These are phyloP conservation scores for Hippolais icterina DNA, from an alignment of 2,113 vertebrate genomes.

Conservation along the genomic window DNA sequence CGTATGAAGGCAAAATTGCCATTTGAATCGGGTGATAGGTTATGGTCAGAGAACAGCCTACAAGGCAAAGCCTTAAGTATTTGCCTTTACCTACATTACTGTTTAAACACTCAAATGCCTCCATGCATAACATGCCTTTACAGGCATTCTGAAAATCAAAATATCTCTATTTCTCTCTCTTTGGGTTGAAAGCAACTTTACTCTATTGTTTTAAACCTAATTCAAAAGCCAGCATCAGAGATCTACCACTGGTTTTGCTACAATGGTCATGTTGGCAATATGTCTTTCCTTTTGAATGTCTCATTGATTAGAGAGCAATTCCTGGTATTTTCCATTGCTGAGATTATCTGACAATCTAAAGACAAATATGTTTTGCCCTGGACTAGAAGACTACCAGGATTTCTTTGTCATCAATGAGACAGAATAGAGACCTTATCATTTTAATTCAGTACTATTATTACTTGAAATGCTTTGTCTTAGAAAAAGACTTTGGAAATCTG, in stretches of 20 bases:
- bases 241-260: neutral
- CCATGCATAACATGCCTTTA: neutral
- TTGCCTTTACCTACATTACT: slow-evolving; percentile 12
- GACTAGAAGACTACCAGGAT: neutral
- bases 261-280: neutral
- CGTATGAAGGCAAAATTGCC: neutral
- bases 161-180: neutral
- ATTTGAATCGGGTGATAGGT: neutral
- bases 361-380: neutral
- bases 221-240: neutral
- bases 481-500: neutral
- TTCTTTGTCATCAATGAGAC: neutral
- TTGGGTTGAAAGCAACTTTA: neutral
- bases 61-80: neutral
- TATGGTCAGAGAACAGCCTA: neutral
- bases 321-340: neutral
- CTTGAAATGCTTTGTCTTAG: slow-evolving; percentile 23
- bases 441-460: neutral
- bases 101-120: neutral
- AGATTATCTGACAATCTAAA: neutral
- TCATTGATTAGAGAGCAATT: neutral
- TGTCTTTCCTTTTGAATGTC: neutral
- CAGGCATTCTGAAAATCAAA: neutral
- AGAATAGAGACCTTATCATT: neutral
- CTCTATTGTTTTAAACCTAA: neutral